Conservation (phyloP, 2,888 invertebrate species). For the Hyposoter didymator region DNA sequence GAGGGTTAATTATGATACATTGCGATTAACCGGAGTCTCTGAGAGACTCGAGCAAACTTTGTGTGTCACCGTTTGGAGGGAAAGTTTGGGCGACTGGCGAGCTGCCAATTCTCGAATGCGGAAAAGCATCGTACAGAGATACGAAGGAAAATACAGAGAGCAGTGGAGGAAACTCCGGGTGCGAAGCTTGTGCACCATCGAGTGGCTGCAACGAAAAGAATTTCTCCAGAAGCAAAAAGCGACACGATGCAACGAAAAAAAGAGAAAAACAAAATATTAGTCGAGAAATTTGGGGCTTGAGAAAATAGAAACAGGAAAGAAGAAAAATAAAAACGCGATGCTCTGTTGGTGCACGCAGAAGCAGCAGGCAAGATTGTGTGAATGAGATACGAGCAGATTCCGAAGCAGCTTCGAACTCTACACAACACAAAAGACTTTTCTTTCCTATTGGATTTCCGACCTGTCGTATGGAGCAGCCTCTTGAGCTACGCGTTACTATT, state of each 20-base stretch:
- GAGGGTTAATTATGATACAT: constrained; percentile 11
- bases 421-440: constrained; percentile 64
- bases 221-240: constrained; percentile 58
- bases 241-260: constrained; percentile 5
- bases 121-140: constrained; percentile 42
- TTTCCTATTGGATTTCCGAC: constrained; percentile 53
- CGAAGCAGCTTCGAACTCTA: constrained; percentile 41
- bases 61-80: constrained; percentile 3
- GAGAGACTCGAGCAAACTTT: not conserved
- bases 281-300: constrained; percentile 30
- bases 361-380: constrained; percentile 14
- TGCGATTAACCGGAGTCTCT: constrained; percentile 17
- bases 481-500: constrained; percentile 32
- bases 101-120: constrained; percentile 38
- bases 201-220: constrained; percentile 47
- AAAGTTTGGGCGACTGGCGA: constrained; percentile 22
- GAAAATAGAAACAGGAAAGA: constrained; percentile 56
- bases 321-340: constrained; percentile 15
- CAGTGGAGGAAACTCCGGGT: constrained; percentile 50
- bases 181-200: constrained; percentile 16
- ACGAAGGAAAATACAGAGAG: constrained; percentile 50
- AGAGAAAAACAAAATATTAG: constrained; percentile 33
- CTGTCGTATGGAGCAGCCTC: constrained; percentile 25
- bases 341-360: constrained; percentile 2
- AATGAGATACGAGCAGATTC: constrained; percentile 15